These are phyloP conservation scores for Notoglanidium macrostoma DNA, from an alignment of 2,797 vertebrate genomes.

Conservation along the genomic window DNA sequence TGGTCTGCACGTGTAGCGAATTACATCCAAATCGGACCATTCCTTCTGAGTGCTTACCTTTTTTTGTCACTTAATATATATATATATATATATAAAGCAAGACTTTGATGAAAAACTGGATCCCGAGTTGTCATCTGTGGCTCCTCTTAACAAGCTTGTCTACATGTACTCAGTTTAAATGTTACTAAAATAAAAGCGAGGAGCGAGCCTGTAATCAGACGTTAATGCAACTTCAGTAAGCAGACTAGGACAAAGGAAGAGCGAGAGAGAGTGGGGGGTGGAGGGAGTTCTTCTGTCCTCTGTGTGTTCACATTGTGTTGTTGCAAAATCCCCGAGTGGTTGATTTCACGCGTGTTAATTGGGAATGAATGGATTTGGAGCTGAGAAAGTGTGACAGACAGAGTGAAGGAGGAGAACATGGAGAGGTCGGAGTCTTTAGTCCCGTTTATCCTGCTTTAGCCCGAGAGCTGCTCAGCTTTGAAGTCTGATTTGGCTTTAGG, in stretches of 20 bases:
- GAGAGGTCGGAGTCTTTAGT: constrained; percentile 64
- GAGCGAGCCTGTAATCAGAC: constrained; percentile 68
- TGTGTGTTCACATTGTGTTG: constrained; percentile 40
- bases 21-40: too few relatives aligned
- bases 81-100: background rate
- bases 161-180: constrained; percentile 12
- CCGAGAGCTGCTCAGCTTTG: constrained; percentile 70
- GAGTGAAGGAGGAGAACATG: constrained; percentile 27
- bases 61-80: too few relatives aligned
- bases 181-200: constrained; percentile 65
- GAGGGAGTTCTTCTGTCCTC: background rate
- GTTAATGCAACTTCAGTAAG: constrained; percentile 65
- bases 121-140: background rate
- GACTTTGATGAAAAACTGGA: background rate
- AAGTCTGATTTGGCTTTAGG: constrained; percentile 67
- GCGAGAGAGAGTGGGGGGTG: background rate
- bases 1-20: too few relatives aligned
- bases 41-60: too few relatives aligned
- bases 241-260: background rate
- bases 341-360: constrained; percentile 69
- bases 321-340: constrained; percentile 62
- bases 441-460: constrained; percentile 77
- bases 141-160: background rate
- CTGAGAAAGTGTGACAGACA: constrained; percentile 5
- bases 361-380: constrained; percentile 71